Base-by-base conservation (phyloP, 2,888 invertebrate genomes). In the Tetragonisca angustula region DNA sequence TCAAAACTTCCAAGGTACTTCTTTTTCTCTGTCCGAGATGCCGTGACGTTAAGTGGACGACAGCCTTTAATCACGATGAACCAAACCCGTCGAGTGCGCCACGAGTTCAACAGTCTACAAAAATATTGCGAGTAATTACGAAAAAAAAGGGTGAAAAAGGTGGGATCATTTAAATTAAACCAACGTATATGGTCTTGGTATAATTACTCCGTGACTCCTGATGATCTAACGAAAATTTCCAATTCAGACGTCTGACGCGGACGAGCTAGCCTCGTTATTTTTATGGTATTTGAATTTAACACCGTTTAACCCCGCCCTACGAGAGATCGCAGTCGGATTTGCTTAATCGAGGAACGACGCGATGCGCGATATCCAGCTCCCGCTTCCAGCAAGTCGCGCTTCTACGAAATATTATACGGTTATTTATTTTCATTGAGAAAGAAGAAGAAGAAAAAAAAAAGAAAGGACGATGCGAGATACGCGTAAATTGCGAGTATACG, bases 121-220 rank as follows among this genome's bases (percentile, higher is more conserved):
- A 64, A 75, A 62, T 70, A 19, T 70, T 49, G 6, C 70, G 50
- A 76, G 76, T 79, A 79, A 75, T 79, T 79, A 32, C 85, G 85
- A 73, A 87, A 90, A 88, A 90, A 88, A 87, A 84, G 81, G 11
- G 17, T 9, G 13, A 43, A 71, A 76, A 50, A 74, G 61, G 76
- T 68, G 76, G 61, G 83, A 87, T 88, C 87, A 80, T 88, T 89
- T 88, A 87, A 86, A 84, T 83, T 70, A 76, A 75, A 80, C 80
- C 59, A 68, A 67, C 68, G 11, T 64, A 27, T n/a, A 68, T 59
- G 36, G 24, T 62, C n/a, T 49, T 17, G 49, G 52, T 54, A 59
- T 75, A 83, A 83, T 83, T 79, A 64, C 64, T 59, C 49, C 75
- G 49, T 75, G 56, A 74, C 56, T 64, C 21, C 43, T 32, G 52